Percentiles rank a stretch among this genome's conserved stretches.
Evolutionary conservation across 1,140 invertebrate genomes (phyloP).

Genomic region (Drosophila navojoa): DNA sequence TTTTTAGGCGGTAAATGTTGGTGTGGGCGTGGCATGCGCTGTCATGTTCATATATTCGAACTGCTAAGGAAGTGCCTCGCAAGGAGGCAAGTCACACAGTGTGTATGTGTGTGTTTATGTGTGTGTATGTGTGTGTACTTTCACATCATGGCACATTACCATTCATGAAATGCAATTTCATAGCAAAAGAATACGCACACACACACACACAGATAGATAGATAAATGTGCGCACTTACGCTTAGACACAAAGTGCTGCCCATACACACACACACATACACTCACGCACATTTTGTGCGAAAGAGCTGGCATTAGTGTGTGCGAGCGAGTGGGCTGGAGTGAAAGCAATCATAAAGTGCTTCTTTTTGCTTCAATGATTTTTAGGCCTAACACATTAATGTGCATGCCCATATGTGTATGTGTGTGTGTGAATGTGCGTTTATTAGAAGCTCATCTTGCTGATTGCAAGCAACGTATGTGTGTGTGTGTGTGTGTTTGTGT

Average conservation of each 20-base stretch:
- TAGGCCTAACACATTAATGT: conserved; percentile 74
- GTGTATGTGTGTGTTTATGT: not conserved
- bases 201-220: conserved; percentile 20
- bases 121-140: conserved; percentile 24
- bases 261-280: conserved; percentile 33
- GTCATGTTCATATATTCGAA: conserved; percentile 35
- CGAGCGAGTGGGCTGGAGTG: not conserved
- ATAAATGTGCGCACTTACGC: not conserved
- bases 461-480: conserved; percentile 12
- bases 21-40: conserved; percentile 13
- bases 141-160: conserved; percentile 77
- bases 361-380: conserved; percentile 76
- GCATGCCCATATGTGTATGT: conserved; percentile 12
- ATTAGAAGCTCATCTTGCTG: conserved; percentile 57
- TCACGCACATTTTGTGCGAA: conserved; percentile 16
- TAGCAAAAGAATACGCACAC: conserved; percentile 68
- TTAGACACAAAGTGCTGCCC: conserved; percentile 48
- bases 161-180: conserved; percentile 80
- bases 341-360: conserved; percentile 66
- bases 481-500: not conserved
- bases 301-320: conserved; percentile 7
- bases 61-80: conserved; percentile 18
- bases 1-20: conserved; percentile 11
- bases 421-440: conserved; percentile 59
- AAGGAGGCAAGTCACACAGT: not conserved